phyloP scores from a whole-genome alignment of 1,140 invertebrate genomes.

The Protaetia brevitarsis region DNA sequence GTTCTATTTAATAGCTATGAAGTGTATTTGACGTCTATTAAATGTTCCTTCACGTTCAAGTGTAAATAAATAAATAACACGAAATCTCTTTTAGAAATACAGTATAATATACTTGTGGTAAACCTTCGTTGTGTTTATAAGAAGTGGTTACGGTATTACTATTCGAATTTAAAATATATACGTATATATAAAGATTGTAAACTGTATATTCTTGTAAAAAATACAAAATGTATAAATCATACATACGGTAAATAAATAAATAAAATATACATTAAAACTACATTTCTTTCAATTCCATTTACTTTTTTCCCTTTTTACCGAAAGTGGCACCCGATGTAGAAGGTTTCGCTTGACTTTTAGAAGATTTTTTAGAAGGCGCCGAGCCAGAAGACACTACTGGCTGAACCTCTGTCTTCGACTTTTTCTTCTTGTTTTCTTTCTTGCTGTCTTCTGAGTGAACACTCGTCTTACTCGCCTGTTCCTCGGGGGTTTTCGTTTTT shows the following conservation, averaged over 20 bases:
- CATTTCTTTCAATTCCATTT: neutral
- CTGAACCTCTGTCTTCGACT: neutral
- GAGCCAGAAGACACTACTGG: neutral
- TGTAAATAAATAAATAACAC: no score
- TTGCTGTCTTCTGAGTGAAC: neutral
- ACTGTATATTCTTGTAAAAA: no score
- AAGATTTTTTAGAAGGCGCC: neutral
- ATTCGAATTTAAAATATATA: no score
- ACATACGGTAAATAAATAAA: constrained; percentile 2
- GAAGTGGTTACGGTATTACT: no score
- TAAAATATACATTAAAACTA: neutral
- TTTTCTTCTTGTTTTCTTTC: neutral
- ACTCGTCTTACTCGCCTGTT: neutral
- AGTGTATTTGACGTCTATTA: no score
- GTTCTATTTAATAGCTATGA: no score
- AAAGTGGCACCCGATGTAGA: neutral
- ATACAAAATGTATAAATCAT: constrained; percentile 22
- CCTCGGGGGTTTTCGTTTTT: neutral
- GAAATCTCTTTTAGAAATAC: no score
- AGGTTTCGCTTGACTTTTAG: neutral
- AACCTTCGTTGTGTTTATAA: no score
- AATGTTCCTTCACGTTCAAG: no score
- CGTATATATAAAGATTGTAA: no score
- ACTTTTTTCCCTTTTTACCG: neutral
- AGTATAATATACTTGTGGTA: no score